Base-by-base conservation (phyloP, 2,888 invertebrate genomes). In the Patella pellucida region DNA sequence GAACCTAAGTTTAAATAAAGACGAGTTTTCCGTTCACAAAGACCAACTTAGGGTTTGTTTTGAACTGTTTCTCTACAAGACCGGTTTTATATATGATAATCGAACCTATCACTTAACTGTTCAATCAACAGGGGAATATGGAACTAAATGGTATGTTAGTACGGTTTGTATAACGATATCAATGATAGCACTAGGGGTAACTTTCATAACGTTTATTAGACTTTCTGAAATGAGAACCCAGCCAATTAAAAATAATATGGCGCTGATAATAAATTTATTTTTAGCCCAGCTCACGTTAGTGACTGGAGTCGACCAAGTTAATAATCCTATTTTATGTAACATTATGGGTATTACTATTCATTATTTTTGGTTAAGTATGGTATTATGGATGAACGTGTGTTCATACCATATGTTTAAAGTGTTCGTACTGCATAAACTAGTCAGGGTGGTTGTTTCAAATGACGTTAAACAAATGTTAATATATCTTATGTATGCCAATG, bases 341-440 rank as follows among this genome's bases (percentile, higher is more conserved):
- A 72, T 73, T 15, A 71, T 83, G 27, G 83, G 82, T 16, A 75
- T 82, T 27, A 12, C 77, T 12, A 69, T 81, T 23, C 85, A 85
- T 73, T 83, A 78, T 67, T 75, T 78, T 51, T 84, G 83, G 83
- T 54, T 85, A 69, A 67, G 79, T 7, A 68, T 78, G 2, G 74
- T 81, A n/a, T 76, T 79, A n/a, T 83, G 83, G 78, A 81, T 81
- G 79, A 79, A 79, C 31, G 72, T 81, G 19, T 83, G 82, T 69
- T 79, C 80, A 67, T 80, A 78, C 52, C 83, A 83, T 56, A 78
- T 84, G 79, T 74, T 69, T 76, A 74, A 78, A 9, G 79, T 79
- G 12, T 62, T 62, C 19, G 62, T 62, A 11, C 70, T 76, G 54
- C 52, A 72, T 62, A 67, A 68, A 67, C 72, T 41, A 72, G 68